These are phyloP conservation scores for Bombus vancouverensis DNA, from an alignment of 1,140 invertebrate species.

Conservation along the genomic window DNA sequence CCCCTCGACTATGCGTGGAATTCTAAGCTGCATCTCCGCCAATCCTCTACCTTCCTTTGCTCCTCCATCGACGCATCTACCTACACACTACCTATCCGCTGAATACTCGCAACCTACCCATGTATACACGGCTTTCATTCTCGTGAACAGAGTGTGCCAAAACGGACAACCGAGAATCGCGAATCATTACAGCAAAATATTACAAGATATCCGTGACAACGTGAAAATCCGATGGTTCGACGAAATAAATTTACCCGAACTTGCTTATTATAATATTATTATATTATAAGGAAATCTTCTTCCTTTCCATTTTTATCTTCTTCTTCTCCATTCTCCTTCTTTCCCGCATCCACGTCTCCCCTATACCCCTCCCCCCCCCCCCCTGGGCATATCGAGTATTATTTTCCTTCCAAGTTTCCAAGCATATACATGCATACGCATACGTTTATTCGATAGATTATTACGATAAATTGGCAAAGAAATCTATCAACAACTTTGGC, in stretches of 20 bases:
- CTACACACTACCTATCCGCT: slow-evolving; percentile 35
- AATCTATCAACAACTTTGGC: no score
- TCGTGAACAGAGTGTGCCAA: not conserved
- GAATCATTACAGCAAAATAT: not conserved
- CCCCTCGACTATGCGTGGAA: slow-evolving; percentile 78
- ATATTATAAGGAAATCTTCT: no score
- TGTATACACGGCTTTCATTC: not conserved
- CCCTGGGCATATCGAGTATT: no score
- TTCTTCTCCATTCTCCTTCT: not conserved
- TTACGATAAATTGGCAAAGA: no score
- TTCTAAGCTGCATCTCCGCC: slow-evolving; percentile 78
- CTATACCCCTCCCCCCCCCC: no score
- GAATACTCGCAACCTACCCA: not conserved
- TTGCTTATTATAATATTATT: no score
- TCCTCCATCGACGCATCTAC: slow-evolving; percentile 44
- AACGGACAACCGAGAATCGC: not conserved
- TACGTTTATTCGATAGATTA: no score
- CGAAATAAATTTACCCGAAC: not conserved
- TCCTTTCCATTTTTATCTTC: not conserved
- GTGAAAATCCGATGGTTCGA: not conserved
- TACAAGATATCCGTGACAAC: not conserved
- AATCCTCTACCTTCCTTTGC: slow-evolving; percentile 72
- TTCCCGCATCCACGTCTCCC: no score
- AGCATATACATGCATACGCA: no score
- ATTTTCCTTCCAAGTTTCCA: no score